Conservation (phyloP, 1,140 invertebrate species). For the Camponotus pennsylvanicus region DNA sequence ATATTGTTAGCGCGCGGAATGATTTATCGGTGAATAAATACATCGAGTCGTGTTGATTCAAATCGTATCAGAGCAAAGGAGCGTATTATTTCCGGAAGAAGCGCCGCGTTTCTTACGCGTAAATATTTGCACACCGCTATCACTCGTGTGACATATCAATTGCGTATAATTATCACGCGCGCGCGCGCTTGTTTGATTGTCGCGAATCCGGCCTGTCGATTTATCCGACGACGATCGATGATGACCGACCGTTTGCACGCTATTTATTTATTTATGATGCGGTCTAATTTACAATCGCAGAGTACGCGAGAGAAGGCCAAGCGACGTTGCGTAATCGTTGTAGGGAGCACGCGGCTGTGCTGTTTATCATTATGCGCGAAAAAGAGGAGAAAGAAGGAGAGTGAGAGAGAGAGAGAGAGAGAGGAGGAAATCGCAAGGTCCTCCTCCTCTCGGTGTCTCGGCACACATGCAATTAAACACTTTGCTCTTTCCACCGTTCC, state of each 20-base stretch:
- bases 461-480: slow-evolving; percentile 66
- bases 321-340: slow-evolving; percentile 75
- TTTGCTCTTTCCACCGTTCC: slow-evolving; percentile 48
- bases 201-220: background rate
- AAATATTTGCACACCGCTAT: slow-evolving; percentile 63
- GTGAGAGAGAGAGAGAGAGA: slow-evolving; percentile 55
- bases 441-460: slow-evolving; percentile 42
- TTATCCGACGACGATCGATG: background rate
- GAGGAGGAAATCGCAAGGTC: slow-evolving; percentile 59
- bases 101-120: background rate
- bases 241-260: slow-evolving; percentile 40
- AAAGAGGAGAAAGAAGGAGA: slow-evolving; percentile 65
- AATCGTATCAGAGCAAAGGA: background rate
- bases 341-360: slow-evolving; percentile 75
- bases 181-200: background rate
- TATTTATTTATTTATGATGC: slow-evolving; percentile 83
- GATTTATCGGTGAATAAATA: slow-evolving; percentile 23
- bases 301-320: slow-evolving; percentile 79
- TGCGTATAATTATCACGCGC: slow-evolving; percentile 58
- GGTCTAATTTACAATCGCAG: slow-evolving; percentile 81
- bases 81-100: slow-evolving; percentile 48
- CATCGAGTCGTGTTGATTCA: background rate
- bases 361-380: slow-evolving; percentile 77
- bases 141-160: slow-evolving; percentile 48
- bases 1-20: background rate